These are phyloP conservation scores for Beris chalybata DNA, from an alignment of 2,888 invertebrate genomes.

Conservation along the genomic window DNA sequence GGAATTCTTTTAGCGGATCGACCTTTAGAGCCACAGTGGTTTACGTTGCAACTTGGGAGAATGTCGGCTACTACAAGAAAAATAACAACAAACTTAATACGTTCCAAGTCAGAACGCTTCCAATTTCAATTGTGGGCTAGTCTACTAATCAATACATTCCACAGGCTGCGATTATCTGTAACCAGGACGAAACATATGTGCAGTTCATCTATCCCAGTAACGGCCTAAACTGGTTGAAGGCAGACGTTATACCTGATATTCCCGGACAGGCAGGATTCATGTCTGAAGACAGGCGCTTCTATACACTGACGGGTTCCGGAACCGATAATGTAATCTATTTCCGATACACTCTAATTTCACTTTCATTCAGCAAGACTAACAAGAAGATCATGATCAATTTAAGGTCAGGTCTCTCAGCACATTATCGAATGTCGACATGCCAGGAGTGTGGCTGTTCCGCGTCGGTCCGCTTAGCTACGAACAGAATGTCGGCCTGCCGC, in stretches of 20 bases:
- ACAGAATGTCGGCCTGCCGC: conserved; percentile 69
- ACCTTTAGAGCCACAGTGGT: conserved; percentile 77
- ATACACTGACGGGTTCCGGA: conserved; percentile 82
- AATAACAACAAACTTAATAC: conserved; percentile 77
- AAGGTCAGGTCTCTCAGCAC: conserved; percentile 61
- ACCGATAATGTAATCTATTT: conserved; percentile 75
- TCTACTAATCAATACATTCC: neutral
- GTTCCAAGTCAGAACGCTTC: conserved; percentile 72
- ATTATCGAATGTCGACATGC: conserved; percentile 81
- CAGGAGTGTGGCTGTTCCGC: conserved; percentile 85
- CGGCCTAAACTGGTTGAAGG: conserved; percentile 91
- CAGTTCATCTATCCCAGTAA: conserved; percentile 85
- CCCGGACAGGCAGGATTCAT: conserved; percentile 93
- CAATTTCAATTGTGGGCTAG: conserved; percentile 39
- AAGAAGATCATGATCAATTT: conserved; percentile 26
- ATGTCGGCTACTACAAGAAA: conserved; percentile 73
- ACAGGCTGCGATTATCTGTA: conserved; percentile 49
- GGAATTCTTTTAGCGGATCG: conserved; percentile 72
- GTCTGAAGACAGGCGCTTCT: conserved; percentile 76
- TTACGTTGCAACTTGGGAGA: conserved; percentile 88
- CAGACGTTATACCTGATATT: conserved; percentile 78
- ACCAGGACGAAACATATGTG: conserved; percentile 70
- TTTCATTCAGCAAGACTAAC: conserved; percentile 9
- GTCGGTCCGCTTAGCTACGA: conserved; percentile 70
- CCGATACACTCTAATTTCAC: conserved; percentile 50